A percentile compares a stretch with the other conserved stretches of the same genome.
These are phyloP conservation scores for Acanthurus lineatus DNA, from an alignment of 2,797 vertebrate genomes.

Conservation along the genomic window DNA sequence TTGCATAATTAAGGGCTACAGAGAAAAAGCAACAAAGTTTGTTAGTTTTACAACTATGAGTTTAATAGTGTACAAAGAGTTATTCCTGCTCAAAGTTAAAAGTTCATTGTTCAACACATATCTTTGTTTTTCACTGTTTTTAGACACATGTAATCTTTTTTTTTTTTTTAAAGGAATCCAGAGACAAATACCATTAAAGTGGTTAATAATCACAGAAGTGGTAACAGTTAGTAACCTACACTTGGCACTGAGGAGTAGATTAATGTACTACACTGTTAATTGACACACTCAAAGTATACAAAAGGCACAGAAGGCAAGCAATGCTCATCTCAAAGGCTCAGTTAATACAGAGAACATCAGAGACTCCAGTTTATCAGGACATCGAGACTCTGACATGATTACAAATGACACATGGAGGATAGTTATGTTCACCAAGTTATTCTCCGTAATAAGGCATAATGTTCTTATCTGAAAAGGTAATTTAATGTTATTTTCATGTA, in stretches of 20 bases:
- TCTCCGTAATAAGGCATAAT: conserved; percentile 83
- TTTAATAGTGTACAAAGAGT: conserved; percentile 88
- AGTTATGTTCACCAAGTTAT: conserved; percentile 60
- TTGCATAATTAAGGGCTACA: conserved; percentile 86
- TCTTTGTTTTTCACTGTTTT: conserved; percentile 62
- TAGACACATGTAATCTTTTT: conserved; percentile 71
- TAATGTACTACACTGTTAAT: conserved; percentile 86
- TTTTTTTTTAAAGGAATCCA: conserved; percentile 71
- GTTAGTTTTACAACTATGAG: conserved; percentile 87
- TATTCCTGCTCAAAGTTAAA: conserved; percentile 86
- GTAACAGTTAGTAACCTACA: conserved; percentile 86
- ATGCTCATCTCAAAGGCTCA: conserved; percentile 75
- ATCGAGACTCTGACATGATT: conserved; percentile 37
- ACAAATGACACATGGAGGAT: conserved; percentile 52
- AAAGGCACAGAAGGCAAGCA: conserved; percentile 86
- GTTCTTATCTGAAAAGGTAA: conserved; percentile 84
- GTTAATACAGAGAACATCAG: conserved; percentile 74
- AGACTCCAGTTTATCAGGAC: conserved; percentile 75
- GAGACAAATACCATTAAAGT: conserved; percentile 84
- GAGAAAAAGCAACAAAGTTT: conserved; percentile 89
- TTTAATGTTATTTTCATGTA: conserved; percentile 89
- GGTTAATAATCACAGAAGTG: conserved; percentile 86
- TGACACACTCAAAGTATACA: conserved; percentile 75
- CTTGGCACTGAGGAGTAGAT: conserved; percentile 82
- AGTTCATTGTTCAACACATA: conserved; percentile 73